phyloP scores from a whole-genome alignment of 2,888 invertebrate genomes.

The Caenorhabditis parvicauda region DNA sequence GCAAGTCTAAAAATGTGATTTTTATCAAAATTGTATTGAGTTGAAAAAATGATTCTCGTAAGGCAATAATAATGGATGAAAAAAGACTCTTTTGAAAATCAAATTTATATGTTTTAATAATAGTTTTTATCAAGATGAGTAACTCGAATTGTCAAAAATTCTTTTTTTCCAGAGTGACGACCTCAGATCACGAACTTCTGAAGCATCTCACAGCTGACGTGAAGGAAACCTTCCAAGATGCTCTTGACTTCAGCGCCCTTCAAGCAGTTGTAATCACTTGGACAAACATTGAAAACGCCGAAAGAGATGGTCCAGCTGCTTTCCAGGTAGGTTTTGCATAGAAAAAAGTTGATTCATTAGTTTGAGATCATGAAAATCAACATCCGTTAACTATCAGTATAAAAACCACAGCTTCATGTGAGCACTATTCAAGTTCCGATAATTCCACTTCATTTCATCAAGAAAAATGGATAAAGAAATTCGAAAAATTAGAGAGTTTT shows the following conservation, averaged over 20 bases:
- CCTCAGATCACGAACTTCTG: constrained; percentile 33
- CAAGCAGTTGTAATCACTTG: constrained; percentile 83
- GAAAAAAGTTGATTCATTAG: constrained; percentile 67
- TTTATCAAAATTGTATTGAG: too few relatives aligned
- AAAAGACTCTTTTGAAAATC: not conserved
- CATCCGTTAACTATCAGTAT: too few relatives aligned
- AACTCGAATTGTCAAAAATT: not conserved
- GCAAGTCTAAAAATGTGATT: too few relatives aligned
- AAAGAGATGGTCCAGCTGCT: constrained; percentile 68
- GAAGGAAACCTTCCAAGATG: constrained; percentile 75
- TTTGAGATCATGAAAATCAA: not conserved
- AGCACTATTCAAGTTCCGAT: too few relatives aligned
- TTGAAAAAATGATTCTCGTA: too few relatives aligned
- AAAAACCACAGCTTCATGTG: too few relatives aligned
- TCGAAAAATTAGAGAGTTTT: too few relatives aligned
- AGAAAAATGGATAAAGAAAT: too few relatives aligned
- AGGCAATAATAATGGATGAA: not conserved
- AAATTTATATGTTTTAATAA: not conserved
- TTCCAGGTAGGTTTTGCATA: constrained; percentile 67
- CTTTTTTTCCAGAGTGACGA: constrained; percentile 27
- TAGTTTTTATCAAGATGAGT: not conserved
- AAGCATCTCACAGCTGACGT: constrained; percentile 66
- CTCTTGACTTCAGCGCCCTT: constrained; percentile 74
- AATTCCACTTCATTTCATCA: too few relatives aligned
- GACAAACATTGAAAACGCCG: constrained; percentile 69